Conservation (phyloP, 2,797 vertebrate species). For the Sphaeramia orbicularis region DNA sequence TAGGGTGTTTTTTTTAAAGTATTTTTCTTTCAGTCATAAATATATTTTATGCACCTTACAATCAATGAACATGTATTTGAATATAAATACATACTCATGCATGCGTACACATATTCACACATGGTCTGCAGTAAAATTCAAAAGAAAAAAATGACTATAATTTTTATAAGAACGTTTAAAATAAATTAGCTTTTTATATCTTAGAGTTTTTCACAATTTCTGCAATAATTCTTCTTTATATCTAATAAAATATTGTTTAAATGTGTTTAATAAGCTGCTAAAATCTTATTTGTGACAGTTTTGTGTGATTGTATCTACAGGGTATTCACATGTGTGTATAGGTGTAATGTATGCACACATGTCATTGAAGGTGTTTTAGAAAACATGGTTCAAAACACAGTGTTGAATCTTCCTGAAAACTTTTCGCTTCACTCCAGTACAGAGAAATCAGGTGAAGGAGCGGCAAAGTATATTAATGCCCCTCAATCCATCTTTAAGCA, state of each 20-base stretch:
- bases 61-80: not conserved
- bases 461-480: slow-evolving; percentile 49
- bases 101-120: slow-evolving; percentile 1
- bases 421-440: not conserved
- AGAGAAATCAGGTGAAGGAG: slow-evolving; percentile 33
- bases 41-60: not conserved
- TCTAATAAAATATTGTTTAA: not conserved
- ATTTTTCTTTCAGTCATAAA: not conserved
- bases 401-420: slow-evolving; percentile 21
- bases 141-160: not conserved
- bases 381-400: slow-evolving; percentile 5
- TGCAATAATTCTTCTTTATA: not conserved
- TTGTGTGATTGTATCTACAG: too few species aligned
- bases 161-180: too few species aligned
- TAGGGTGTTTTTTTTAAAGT: not conserved
- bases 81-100: not conserved
- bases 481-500: slow-evolving; percentile 63
- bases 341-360: slow-evolving; percentile 1
- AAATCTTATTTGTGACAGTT: too few species aligned
- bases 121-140: not conserved
- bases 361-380: slow-evolving; percentile 3
- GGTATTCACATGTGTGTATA: not conserved
- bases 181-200: too few species aligned
- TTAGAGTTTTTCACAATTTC: not conserved
- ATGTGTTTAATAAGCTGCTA: not conserved